Conservation (phyloP, 2,797 vertebrate genomes). For the Potorous gilbertii region DNA sequence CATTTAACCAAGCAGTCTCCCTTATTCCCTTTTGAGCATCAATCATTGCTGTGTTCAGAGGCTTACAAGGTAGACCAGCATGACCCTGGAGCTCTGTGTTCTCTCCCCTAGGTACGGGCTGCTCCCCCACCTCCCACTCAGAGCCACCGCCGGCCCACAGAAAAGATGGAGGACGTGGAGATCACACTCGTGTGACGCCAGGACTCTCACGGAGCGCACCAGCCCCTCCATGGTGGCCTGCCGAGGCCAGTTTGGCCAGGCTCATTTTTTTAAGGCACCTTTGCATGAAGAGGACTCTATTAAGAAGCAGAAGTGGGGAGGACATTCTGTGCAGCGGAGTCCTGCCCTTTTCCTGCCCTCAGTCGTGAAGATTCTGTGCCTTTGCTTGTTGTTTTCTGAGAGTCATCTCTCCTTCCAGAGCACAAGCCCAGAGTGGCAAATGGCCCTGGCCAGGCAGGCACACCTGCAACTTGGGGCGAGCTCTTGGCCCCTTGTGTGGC, state of each 20-base stretch:
- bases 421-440: slow-evolving; percentile 65
- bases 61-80: background rate
- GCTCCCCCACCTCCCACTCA: slow-evolving; percentile 97
- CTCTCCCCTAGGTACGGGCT: slow-evolving; percentile 91
- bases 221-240: slow-evolving; percentile 82
- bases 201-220: background rate
- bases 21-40: background rate
- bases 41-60: background rate
- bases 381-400: slow-evolving; percentile 84
- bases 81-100: slow-evolving; percentile 31
- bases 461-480: slow-evolving; percentile 34
- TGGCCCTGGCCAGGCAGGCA: background rate
- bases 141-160: slow-evolving; percentile 89
- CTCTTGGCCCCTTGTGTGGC: slow-evolving; percentile 63
- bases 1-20: background rate
- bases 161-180: slow-evolving; percentile 98
- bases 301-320: slow-evolving; percentile 78
- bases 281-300: slow-evolving; percentile 86
- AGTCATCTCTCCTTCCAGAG: slow-evolving; percentile 79
- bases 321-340: slow-evolving; percentile 71
- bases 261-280: slow-evolving; percentile 84
- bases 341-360: slow-evolving; percentile 77
- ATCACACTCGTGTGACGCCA: slow-evolving; percentile 95
- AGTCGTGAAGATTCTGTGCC: slow-evolving; percentile 85
- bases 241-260: slow-evolving; percentile 78